Conservation (phyloP, 2,797 vertebrate species). For the Macropodus opercularis region DNA sequence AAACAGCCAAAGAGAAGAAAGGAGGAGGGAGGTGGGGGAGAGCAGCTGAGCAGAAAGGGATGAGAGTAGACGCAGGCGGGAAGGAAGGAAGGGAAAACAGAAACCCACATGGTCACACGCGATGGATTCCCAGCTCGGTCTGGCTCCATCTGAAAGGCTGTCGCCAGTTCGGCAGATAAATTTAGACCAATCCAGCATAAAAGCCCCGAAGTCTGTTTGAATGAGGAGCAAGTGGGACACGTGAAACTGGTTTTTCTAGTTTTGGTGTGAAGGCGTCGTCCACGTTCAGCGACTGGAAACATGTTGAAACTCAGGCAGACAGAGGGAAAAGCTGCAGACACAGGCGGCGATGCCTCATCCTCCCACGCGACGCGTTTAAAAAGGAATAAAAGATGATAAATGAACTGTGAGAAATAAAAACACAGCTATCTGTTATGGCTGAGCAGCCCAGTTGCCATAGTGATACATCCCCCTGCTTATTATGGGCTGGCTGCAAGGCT, state of each 20-base stretch:
- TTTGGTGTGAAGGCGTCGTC: not conserved
- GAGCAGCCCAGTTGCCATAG: slow-evolving; percentile 37
- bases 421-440: slow-evolving; percentile 6
- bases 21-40: not conserved
- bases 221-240: not conserved
- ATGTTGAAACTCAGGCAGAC: not conserved
- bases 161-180: not conserved
- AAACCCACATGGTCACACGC: not conserved
- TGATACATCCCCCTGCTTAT: slow-evolving; percentile 42
- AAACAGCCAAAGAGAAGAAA: slow-evolving; percentile 15
- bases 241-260: not conserved
- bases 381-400: too few relatives aligned
- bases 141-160: slow-evolving; percentile 8
- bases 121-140: slow-evolving; percentile 10
- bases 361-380: too few relatives aligned
- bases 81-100: slow-evolving; percentile 3
- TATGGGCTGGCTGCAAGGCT: slow-evolving; percentile 42
- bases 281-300: not conserved
- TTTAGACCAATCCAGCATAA: not conserved
- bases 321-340: not conserved
- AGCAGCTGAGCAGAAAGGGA: not conserved
- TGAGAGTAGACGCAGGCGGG: slow-evolving; percentile 4
- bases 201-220: not conserved
- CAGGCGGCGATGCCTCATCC: not conserved
- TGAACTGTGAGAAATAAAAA: too few relatives aligned